A percentile compares a stretch with the other conserved stretches of the same genome.
Evolutionary conservation across 2,797 vertebrate genomes (phyloP).

Genomic region (Crypturellus tataupa): DNA sequence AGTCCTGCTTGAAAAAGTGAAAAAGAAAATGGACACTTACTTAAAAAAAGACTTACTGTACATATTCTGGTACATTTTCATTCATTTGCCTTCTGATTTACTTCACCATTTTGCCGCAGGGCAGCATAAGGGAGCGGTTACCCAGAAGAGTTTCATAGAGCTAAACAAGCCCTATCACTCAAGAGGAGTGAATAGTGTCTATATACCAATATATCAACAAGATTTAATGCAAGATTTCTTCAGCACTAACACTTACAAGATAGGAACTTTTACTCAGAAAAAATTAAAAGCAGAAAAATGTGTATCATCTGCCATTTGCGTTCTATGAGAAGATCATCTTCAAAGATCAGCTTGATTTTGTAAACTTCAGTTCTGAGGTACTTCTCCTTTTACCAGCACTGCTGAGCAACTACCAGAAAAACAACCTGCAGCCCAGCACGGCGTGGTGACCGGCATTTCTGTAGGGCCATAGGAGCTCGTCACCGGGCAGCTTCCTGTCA

Average conservation of each 20-base stretch:
- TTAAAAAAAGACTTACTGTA: no score
- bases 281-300: background rate
- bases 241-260: background rate
- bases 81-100: background rate
- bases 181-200: background rate
- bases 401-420: background rate
- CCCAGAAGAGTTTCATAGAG: background rate
- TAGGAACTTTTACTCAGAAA: background rate
- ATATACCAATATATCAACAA: background rate
- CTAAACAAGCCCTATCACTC: background rate
- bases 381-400: background rate
- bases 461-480: background rate
- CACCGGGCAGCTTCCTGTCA: background rate
- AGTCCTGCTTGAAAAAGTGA: background rate
- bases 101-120: background rate
- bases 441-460: background rate
- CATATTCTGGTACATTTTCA: background rate
- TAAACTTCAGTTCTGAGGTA: background rate
- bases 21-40: no score
- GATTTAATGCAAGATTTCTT: background rate
- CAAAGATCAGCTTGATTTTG: background rate
- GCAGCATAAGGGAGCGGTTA: background rate
- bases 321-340: background rate
- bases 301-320: background rate
- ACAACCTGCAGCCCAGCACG: background rate